phyloP scores from a whole-genome alignment of 2,113 vertebrate genomes.

The Rattus rattus region DNA sequence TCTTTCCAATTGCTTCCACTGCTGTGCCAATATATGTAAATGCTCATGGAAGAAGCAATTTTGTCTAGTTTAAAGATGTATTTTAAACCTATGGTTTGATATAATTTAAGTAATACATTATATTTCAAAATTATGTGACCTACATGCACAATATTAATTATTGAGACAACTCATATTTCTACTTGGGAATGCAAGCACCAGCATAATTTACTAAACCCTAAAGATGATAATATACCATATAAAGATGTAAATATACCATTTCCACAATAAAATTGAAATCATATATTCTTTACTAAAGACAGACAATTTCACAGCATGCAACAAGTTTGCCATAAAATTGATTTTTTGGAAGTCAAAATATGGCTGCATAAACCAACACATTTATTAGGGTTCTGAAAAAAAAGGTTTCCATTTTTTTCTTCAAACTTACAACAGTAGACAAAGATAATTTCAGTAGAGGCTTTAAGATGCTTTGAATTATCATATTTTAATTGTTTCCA shows the following conservation, averaged over 20 bases:
- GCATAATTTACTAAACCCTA: background rate
- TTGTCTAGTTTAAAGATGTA: background rate
- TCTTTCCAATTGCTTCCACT: background rate
- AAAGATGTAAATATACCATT: background rate
- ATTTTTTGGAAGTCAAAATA: background rate
- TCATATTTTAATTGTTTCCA: slow-evolving; percentile 12
- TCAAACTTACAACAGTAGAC: background rate
- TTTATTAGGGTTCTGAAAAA: background rate
- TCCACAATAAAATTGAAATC: background rate
- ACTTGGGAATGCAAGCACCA: background rate
- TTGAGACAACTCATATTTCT: background rate
- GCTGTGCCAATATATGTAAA: background rate
- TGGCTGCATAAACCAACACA: background rate
- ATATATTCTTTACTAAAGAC: background rate
- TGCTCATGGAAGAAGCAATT: background rate
- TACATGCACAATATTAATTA: background rate
- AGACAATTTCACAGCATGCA: background rate
- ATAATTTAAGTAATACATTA: background rate
- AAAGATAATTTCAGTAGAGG: background rate
- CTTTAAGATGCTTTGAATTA: background rate
- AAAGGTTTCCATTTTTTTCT: background rate
- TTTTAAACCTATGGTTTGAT: background rate
- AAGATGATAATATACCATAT: background rate
- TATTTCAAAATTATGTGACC: background rate
- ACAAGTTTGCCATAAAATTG: background rate